phyloP scores from a whole-genome alignment of 2,888 invertebrate species.

The Lysandra bellargus region DNA sequence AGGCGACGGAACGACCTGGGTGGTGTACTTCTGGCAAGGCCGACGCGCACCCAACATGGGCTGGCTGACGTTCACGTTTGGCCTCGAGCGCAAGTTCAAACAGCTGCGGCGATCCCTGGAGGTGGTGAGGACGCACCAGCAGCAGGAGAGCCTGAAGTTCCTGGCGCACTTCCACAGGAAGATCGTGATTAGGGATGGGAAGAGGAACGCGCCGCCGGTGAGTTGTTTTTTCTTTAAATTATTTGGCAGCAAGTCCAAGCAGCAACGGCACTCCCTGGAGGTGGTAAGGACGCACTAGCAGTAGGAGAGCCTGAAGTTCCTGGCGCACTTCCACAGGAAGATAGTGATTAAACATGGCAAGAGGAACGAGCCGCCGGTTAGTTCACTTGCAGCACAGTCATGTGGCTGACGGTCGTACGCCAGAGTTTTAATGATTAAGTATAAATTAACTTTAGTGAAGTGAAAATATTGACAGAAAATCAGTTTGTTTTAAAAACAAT shows the following conservation, averaged over 20 bases:
- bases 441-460: too few relatives aligned
- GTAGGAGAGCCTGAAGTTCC: constrained; percentile 98
- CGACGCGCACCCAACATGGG: constrained; percentile 99
- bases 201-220: constrained; percentile 81
- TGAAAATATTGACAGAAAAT: too few relatives aligned
- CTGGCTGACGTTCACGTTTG: constrained; percentile 99
- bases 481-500: too few relatives aligned
- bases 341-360: constrained; percentile 96
- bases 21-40: constrained; percentile 99
- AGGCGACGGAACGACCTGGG: constrained; percentile 84
- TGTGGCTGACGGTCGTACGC: too few relatives aligned
- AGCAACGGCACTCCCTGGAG: constrained; percentile 80
- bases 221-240: background rate
- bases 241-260: constrained; percentile 63
- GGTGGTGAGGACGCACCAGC: constrained; percentile 97
- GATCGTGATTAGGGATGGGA: constrained; percentile 95
- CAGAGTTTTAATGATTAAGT: too few relatives aligned
- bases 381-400: too few relatives aligned
- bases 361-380: constrained; percentile 74
- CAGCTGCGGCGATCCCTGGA: constrained; percentile 80
- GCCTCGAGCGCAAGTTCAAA: constrained; percentile 79
- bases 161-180: constrained; percentile 97
- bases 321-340: constrained; percentile 96
- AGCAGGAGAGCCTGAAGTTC: constrained; percentile 99
- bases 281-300: constrained; percentile 98